phyloP scores from a whole-genome alignment of 2,888 invertebrate genomes.

The Eremobia ochroleuca region DNA sequence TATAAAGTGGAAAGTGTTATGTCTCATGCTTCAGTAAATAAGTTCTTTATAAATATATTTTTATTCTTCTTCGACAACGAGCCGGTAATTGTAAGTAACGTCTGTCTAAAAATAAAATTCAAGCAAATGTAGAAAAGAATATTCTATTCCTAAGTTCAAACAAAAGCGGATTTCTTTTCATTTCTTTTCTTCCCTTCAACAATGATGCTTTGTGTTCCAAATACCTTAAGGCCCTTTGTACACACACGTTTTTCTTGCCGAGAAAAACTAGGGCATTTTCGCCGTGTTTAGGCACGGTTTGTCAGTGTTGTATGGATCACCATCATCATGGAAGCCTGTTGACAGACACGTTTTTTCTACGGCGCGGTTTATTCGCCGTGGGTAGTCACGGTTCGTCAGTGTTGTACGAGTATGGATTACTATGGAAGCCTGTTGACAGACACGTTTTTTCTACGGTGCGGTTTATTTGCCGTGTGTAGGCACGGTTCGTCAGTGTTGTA shows the following conservation, averaged over 20 bases:
- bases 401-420: too few relatives aligned
- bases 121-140: slow-evolving; percentile 18
- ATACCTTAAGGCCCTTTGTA: slow-evolving; percentile 25
- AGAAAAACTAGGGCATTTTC: not conserved
- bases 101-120: slow-evolving; percentile 5
- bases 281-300: too few relatives aligned
- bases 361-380: too few relatives aligned
- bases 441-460: not conserved
- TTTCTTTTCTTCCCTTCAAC: slow-evolving; percentile 40
- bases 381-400: too few relatives aligned
- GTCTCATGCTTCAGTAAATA: not conserved
- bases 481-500: too few relatives aligned
- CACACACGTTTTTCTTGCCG: not conserved
- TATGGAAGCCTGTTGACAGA: too few relatives aligned
- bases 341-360: too few relatives aligned
- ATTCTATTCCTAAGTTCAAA: slow-evolving; percentile 30
- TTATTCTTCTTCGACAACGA: not conserved
- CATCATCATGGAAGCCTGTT: too few relatives aligned
- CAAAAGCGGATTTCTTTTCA: slow-evolving; percentile 45
- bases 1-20: not conserved
- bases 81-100: not conserved
- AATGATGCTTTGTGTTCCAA: slow-evolving; percentile 37
- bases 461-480: too few relatives aligned
- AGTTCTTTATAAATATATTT: not conserved
- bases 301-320: too few relatives aligned